Evolutionary conservation across 2,113 vertebrate species (phyloP), one percentile per base, ranked within the genome.

Genomic region (Hippopotamus amphibius): DNA sequence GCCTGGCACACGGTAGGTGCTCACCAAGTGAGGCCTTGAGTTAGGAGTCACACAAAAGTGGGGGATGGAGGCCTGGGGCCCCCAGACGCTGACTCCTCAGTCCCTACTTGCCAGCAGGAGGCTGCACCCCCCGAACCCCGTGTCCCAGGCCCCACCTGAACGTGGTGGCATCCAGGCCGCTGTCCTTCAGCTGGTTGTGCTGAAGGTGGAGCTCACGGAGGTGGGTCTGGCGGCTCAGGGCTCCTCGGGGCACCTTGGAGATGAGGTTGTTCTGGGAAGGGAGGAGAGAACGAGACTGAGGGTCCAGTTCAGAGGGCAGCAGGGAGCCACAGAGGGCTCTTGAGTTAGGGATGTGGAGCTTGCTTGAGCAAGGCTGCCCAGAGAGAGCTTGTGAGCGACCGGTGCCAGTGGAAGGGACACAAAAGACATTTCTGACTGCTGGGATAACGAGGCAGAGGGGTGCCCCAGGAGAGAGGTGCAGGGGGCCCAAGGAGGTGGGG

Each of bases 181-280:
- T 71, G 59, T 98, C 98, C 0, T 97, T 93, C 89, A 98, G 95
- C 48, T 66, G 92, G 63, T 98, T 98, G 84, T 97, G 93, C 93
- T 98, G 98, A 21, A 98, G 98, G 71, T 98, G 90, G 28, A 98
- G 97, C 43, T 98, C 98, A 0, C 98, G 97, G n/a, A 98, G 98
- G 2, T 93, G 94, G 21, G 86, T 80, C 88, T 98, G 98, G 43
- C 86, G 93, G 90, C 95, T 96, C 69, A 98, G 94, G 4, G 98
- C 98, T 26, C 98, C 98, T 68, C 97, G 95, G 28, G 98, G 98
- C 63, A 98, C 96, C 81, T 97, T 97, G 92, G 97, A 80, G 84
- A 98, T 98, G 55, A 85, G 85, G 65, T 98, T 98, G 88, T 98
- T 97, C 98, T 98, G 95, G 68, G 41, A 77, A 93, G 46, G 22